Evolutionary conservation across 2,113 vertebrate species (phyloP).

Genomic region (Zingel zingel): DNA sequence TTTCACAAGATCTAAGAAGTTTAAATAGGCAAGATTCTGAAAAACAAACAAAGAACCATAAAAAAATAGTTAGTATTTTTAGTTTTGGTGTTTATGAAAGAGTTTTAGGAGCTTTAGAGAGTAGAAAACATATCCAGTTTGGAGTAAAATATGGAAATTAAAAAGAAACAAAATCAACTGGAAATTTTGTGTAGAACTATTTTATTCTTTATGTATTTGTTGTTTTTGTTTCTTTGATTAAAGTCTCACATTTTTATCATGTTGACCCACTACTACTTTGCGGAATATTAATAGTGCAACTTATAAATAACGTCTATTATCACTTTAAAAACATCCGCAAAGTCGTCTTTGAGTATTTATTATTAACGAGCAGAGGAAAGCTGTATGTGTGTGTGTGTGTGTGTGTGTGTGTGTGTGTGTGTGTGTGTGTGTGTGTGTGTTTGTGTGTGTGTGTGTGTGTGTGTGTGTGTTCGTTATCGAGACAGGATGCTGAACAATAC

Average conservation of each 20-base stretch:
- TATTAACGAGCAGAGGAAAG: constrained; percentile 13
- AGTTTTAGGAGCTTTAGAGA: not conserved
- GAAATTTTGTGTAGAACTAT: not conserved
- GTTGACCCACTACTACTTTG: not conserved
- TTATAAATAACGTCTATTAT: constrained; percentile 36
- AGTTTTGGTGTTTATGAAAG: not conserved
- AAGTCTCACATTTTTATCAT: not conserved
- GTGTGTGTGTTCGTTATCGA: constrained; percentile 26
- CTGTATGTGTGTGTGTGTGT: not conserved
- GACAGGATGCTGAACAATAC: constrained; percentile 72
- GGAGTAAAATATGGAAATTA: not conserved
- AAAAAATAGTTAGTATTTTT: not conserved
- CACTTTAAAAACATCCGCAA: constrained; percentile 49
- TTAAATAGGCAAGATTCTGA: not conserved
- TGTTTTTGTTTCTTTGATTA: not conserved
- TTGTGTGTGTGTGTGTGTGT: constrained; percentile 47
- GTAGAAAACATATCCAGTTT: not conserved
- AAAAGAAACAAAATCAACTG: no score
- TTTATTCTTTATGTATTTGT: not conserved
- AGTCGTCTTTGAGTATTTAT: constrained; percentile 25
- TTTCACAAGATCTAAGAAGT: not conserved
- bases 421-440: constrained; percentile 24
- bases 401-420: constrained; percentile 6
- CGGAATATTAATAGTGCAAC: not conserved
- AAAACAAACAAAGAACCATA: not conserved